Evolutionary conservation across 2,113 vertebrate species (phyloP).

Genomic region (Syngnathus scovelli): DNA sequence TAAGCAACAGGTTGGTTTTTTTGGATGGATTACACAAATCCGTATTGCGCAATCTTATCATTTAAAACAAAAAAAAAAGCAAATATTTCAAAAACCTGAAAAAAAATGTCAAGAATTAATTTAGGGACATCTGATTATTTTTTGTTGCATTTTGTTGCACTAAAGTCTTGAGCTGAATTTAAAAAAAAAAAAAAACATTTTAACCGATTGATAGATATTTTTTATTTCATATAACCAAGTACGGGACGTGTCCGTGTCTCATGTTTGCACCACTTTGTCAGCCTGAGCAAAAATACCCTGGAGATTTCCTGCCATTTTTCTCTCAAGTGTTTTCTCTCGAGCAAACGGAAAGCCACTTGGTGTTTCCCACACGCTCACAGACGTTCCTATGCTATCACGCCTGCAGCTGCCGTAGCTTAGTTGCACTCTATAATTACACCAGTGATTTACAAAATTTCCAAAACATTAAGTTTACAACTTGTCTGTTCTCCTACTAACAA

Average conservation of each 20-base stretch:
- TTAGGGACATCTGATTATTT: neutral
- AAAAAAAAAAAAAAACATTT: neutral
- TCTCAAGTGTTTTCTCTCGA: conserved; percentile 61
- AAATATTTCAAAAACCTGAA: no score
- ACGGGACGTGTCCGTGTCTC: neutral
- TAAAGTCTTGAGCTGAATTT: no score
- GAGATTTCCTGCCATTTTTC: conserved; percentile 69
- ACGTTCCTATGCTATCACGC: conserved; percentile 34
- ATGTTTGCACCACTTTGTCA: conserved; percentile 42
- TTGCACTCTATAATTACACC: conserved; percentile 6
- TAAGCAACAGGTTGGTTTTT: no score
- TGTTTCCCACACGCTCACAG: conserved; percentile 62
- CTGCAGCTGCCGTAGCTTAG: conserved; percentile 35
- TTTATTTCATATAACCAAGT: neutral
- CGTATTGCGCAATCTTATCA: no score
- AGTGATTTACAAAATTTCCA: conserved; percentile 1
- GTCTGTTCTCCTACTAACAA: neutral
- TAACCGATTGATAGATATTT: neutral
- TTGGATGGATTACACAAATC: no score
- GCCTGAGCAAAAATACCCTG: conserved; percentile 62
- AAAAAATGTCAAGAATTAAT: no score
- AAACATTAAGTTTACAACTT: neutral
- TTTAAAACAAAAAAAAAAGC: no score
- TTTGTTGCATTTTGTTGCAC: conserved; percentile 5
- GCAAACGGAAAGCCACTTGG: conserved; percentile 54